A percentile compares a stretch with the other conserved stretches of the same genome.
These are phyloP conservation scores for Tetrax tetrax DNA, from an alignment of 2,113 vertebrate genomes.

Conservation along the genomic window DNA sequence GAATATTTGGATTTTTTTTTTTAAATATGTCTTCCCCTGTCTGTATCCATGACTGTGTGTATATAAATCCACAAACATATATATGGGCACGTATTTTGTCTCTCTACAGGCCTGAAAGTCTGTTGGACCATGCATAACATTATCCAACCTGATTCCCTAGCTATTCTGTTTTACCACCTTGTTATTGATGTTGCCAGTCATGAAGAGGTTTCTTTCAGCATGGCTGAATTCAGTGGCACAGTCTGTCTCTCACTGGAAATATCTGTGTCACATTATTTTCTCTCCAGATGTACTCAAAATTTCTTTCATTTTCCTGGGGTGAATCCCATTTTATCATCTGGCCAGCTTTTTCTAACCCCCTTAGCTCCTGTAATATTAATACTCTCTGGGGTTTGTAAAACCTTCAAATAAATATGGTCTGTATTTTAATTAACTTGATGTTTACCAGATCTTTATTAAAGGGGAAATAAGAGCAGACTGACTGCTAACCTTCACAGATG, in stretches of 20 bases:
- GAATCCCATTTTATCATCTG: conserved; percentile 14
- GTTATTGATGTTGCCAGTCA: conserved; percentile 44
- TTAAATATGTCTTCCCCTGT: neutral
- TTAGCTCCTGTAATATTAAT: neutral
- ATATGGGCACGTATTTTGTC: neutral
- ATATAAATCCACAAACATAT: neutral
- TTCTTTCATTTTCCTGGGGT: neutral
- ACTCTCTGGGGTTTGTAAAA: neutral
- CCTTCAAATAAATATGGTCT: neutral
- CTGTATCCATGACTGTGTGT: neutral
- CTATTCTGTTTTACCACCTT: conserved; percentile 38
- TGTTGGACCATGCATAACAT: neutral
- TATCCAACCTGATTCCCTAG: neutral
- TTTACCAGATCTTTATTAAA: conserved; percentile 33
- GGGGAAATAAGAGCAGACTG: neutral
- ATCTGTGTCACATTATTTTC: conserved; percentile 8
- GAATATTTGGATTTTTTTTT: neutral
- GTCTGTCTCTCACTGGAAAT: conserved; percentile 30
- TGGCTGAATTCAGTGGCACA: conserved; percentile 19
- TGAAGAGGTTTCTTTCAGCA: conserved; percentile 27
- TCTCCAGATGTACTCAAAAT: neutral
- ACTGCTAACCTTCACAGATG: neutral
- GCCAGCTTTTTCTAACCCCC: neutral
- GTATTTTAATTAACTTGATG: conserved; percentile 11
- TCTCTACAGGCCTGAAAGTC: neutral